Evolutionary conservation across 2,797 vertebrate species (phyloP).

Genomic region (Notolepis coatsorum): DNA sequence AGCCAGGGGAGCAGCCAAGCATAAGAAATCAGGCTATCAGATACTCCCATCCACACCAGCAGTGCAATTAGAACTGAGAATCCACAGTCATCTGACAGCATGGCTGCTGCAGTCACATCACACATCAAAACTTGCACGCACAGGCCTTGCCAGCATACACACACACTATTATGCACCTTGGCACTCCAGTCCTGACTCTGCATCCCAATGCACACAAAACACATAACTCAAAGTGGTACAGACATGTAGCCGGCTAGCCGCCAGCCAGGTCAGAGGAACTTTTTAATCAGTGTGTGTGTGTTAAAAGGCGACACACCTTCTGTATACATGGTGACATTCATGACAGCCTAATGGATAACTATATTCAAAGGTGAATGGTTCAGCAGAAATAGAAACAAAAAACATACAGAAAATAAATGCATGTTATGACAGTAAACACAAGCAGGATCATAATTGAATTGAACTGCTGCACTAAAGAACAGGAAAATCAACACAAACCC

Average conservation of each 20-base stretch:
- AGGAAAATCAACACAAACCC: neutral
- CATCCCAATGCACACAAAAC: slow-evolving; percentile 34
- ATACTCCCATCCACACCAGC: slow-evolving; percentile 70
- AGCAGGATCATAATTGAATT: neutral
- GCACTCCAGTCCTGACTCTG: slow-evolving; percentile 26
- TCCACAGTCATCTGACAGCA: slow-evolving; percentile 67
- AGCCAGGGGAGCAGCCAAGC: slow-evolving; percentile 71
- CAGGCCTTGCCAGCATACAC: slow-evolving; percentile 7
- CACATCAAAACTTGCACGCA: slow-evolving; percentile 29
- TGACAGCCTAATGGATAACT: neutral
- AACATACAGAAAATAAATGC: too few relatives aligned
- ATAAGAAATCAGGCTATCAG: slow-evolving; percentile 76
- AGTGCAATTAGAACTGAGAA: slow-evolving; percentile 66
- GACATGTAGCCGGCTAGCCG: slow-evolving; percentile 27
- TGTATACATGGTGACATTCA: slow-evolving; percentile 9
- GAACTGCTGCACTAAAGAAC: slow-evolving; percentile 8
- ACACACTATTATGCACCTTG: slow-evolving; percentile 13
- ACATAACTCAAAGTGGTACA: slow-evolving; percentile 25
- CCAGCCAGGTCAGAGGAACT: slow-evolving; percentile 16
- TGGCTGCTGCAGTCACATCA: slow-evolving; percentile 54
- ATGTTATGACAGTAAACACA: too few relatives aligned
- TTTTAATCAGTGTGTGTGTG: neutral
- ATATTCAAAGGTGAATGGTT: neutral
- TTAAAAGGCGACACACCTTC: neutral
- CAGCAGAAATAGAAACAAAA: too few relatives aligned